Base-by-base conservation (phyloP, 2,113 vertebrate genomes). In the Cynoglossus semilaevis region DNA sequence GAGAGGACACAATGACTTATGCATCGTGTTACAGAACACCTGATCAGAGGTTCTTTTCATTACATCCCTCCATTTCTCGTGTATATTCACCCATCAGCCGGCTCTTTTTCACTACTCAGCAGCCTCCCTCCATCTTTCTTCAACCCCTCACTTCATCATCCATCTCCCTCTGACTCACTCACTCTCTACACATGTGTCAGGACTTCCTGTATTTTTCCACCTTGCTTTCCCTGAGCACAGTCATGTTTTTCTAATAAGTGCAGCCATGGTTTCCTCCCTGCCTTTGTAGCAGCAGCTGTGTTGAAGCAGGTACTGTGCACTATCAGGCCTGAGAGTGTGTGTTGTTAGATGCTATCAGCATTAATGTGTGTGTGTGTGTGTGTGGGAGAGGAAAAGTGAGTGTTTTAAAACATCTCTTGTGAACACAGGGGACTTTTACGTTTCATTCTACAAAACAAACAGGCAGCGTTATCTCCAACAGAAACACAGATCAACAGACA, bases 191-290 rank as follows among this genome's bases (percentile, higher is more conserved):
- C 71, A 84, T 71, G 88, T 91, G 84, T 85, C 82, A 79, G 76
- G 69, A 80, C 70, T 92, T 92, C 54, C 75, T 94, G 17, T 90
- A 92, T 76, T 93, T 93, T 66, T 92, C 92, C 86, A 87, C 84
- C 72, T 82, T 84, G 86, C 81, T 72, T 55, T 79, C 62, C 82
- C 56, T 79, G 70, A 58, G 29, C 83, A 68, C 64, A 58, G 70
- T 69, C 17, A 19, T 89, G 84, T 90, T 90, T 83, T 84, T 77
- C 59, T 77, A 85, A 74, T 75, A 79, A 68, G 71, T 68, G 46
- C 64, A 80, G 80, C 60, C 80, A 47, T 67, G 44, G 66, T 84
- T 85, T 85, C 80, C 81, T 80, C 69, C 72, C 80, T 65, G 72
- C 67, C 77, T 82, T 77, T 88, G 84, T 86, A 83, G 85, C 82